phyloP scores from a whole-genome alignment of 2,113 vertebrate genomes.

The Nyctereutes procyonoides region DNA sequence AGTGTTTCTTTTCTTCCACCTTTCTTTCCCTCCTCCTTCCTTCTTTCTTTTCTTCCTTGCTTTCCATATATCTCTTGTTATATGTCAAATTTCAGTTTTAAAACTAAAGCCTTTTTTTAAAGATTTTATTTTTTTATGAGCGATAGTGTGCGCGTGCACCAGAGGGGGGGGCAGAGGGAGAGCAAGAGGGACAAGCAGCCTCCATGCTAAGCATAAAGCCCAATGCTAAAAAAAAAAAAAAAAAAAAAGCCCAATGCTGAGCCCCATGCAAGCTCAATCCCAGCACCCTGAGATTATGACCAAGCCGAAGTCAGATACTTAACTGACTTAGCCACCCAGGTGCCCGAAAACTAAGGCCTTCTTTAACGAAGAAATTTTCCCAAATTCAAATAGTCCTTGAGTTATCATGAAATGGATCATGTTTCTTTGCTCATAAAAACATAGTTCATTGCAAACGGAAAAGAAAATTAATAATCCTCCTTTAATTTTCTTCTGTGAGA shows the following conservation, averaged over 20 bases:
- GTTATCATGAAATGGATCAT: conserved; percentile 1
- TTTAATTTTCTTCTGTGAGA: conserved; percentile 30
- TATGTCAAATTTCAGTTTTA: conserved; percentile 10
- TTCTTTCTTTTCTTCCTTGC: neutral
- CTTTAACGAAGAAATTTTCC: conserved; percentile 39
- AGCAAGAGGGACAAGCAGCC: neutral
- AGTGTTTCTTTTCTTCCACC: neutral
- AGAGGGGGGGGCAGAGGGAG: neutral
- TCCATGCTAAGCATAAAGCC: neutral
- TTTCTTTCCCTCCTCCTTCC: neutral
- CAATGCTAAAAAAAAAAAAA: neutral
- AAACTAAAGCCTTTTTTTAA: neutral
- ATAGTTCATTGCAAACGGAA: neutral
- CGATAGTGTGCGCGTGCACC: neutral
- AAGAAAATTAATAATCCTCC: neutral
- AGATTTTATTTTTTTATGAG: neutral
- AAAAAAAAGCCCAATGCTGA: neutral
- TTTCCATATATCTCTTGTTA: neutral
- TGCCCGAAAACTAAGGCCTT: neutral
- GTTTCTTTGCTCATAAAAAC: conserved; percentile 43
- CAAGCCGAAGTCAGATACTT: neutral
- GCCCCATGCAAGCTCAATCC: neutral
- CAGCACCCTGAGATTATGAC: neutral
- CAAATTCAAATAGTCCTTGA: neutral
- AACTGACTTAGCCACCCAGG: neutral